A percentile compares a stretch with the other conserved stretches of the same genome.
Evolutionary conservation across 2,797 vertebrate genomes (phyloP).

Genomic region (Pseudocheirus occidentalis): DNA sequence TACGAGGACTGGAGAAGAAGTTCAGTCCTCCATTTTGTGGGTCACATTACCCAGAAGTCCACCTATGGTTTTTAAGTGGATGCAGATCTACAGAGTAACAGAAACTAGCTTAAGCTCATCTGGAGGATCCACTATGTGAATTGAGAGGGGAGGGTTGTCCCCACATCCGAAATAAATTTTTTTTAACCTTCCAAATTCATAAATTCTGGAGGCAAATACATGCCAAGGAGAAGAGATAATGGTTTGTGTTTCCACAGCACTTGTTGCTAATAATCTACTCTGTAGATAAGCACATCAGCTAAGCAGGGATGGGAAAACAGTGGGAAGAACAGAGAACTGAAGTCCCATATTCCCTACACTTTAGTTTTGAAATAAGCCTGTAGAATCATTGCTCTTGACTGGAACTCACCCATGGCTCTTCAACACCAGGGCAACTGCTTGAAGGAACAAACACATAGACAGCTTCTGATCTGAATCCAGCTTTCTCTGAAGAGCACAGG

Average conservation of each 20-base stretch:
- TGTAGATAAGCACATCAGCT: background rate
- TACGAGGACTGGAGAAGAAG: background rate
- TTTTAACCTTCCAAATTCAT: background rate
- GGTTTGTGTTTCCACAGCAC: background rate
- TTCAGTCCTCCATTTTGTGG: background rate
- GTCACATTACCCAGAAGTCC: background rate
- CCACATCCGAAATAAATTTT: background rate
- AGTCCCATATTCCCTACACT: background rate
- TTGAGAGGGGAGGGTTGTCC: background rate
- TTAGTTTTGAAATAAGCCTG: constrained; percentile 61
- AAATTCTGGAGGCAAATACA: background rate
- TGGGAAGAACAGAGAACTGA: background rate
- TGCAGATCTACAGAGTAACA: background rate
- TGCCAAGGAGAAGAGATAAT: background rate
- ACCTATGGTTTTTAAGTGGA: background rate
- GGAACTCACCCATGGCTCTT: constrained; percentile 19
- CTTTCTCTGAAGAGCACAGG: background rate
- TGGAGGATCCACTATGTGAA: background rate
- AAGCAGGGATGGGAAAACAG: background rate
- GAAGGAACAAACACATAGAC: constrained; percentile 55
- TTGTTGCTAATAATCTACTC: background rate
- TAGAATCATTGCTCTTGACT: constrained; percentile 62
- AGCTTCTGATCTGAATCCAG: constrained; percentile 21
- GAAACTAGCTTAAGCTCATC: background rate
- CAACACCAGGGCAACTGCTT: constrained; percentile 72